A percentile compares a stretch with the other conserved stretches of the same genome.
Evolutionary conservation across 64 coral and sea anemone genomes (phyloP).

Genomic region (Montipora foliosa): DNA sequence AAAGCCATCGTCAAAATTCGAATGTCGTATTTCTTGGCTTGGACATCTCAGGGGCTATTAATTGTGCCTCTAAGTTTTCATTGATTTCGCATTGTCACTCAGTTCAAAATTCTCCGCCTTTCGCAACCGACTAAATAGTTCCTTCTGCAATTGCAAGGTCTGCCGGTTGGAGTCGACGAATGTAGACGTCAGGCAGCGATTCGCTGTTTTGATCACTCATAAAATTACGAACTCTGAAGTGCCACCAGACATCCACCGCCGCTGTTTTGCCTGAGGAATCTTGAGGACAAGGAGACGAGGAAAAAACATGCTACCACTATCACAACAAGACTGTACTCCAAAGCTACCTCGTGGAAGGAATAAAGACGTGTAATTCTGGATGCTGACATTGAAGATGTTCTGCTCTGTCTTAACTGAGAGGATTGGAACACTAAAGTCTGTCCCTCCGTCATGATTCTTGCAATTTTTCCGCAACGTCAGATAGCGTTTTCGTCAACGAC

Average conservation of each 20-base stretch:
- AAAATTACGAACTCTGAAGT: background rate
- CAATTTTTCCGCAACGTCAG: background rate
- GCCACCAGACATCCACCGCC: background rate
- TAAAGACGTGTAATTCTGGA: constrained; percentile 20
- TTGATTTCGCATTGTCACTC: background rate
- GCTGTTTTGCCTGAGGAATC: background rate
- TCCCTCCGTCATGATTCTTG: background rate
- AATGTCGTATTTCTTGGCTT: background rate
- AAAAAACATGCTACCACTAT: constrained; percentile 21
- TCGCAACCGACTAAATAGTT: background rate
- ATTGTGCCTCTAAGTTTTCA: background rate
- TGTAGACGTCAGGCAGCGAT: no score
- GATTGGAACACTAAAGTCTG: no score
- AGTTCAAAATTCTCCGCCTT: background rate
- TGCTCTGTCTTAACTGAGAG: background rate
- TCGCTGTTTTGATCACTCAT: no score
- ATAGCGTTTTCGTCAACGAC: background rate
- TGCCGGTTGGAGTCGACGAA: no score
- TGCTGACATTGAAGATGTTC: background rate
- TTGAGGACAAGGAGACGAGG: constrained; percentile 15
- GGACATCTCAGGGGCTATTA: background rate
- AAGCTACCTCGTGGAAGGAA: constrained; percentile 8
- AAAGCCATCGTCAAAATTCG: background rate
- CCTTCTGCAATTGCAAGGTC: no score
- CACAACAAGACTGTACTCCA: constrained; percentile 39